Conservation (phyloP, 2,113 vertebrate genomes). For the Anguilla rostrata region DNA sequence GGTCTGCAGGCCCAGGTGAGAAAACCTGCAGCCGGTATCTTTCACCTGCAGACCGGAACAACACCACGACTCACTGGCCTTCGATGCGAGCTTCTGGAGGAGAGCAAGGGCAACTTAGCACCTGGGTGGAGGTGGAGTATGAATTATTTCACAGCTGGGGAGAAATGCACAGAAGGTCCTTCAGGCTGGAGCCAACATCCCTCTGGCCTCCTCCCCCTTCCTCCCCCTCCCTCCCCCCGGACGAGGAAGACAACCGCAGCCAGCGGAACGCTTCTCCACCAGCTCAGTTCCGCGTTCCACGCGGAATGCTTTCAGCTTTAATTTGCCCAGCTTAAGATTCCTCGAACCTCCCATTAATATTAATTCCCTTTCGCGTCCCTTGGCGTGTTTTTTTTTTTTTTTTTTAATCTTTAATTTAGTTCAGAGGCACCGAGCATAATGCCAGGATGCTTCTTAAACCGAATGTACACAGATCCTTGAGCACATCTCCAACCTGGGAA, state of each 20-base stretch:
- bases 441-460: constrained; percentile 47
- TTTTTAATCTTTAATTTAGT: constrained; percentile 63
- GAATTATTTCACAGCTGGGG: neutral
- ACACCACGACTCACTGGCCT: neutral
- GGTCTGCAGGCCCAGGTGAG: neutral
- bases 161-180: neutral
- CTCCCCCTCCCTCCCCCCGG: neutral
- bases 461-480: constrained; percentile 49
- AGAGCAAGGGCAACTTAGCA: neutral
- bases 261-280: neutral
- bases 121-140: neutral
- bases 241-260: neutral
- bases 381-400: constrained; percentile 34
- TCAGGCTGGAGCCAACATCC: neutral
- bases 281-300: neutral
- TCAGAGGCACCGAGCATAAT: constrained; percentile 62
- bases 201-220: neutral
- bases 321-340: constrained; percentile 45
- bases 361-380: constrained; percentile 53
- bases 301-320: constrained; percentile 39
- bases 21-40: neutral
- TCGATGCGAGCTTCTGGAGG: neutral
- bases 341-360: constrained; percentile 65
- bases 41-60: neutral
- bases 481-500: neutral